These are phyloP conservation scores for Megaceryle maxima DNA, from an alignment of 2,113 vertebrate species.

Conservation along the genomic window DNA sequence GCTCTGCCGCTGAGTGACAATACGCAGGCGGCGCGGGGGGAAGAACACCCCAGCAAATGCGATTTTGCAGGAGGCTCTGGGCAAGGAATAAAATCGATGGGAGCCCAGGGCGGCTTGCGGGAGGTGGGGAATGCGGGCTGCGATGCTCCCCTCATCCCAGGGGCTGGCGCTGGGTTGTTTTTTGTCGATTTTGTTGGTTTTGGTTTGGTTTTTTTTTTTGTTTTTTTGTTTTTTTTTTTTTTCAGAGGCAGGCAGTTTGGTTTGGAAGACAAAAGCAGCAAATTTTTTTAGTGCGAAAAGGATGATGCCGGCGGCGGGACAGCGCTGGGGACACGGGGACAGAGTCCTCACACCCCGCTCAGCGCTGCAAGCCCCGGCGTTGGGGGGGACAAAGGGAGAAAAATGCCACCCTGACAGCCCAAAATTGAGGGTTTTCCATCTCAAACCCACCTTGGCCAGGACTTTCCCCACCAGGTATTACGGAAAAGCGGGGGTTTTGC, in stretches of 20 bases:
- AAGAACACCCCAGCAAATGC: slow-evolving; percentile 72
- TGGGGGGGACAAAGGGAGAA: no score
- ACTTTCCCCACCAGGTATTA: no score
- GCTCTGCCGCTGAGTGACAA: slow-evolving; percentile 81
- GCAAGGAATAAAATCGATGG: slow-evolving; percentile 64
- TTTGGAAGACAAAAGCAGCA: not conserved
- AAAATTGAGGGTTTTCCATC: not conserved
- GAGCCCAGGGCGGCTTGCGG: slow-evolving; percentile 45
- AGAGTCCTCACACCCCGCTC: not conserved
- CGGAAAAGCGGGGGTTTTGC: not conserved
- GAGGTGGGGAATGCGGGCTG: not conserved
- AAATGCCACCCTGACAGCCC: not conserved
- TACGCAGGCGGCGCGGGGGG: slow-evolving; percentile 68
- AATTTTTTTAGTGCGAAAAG: not conserved
- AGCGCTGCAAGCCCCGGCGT: not conserved
- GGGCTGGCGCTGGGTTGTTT: rapidly evolving
- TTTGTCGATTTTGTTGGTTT: not conserved
- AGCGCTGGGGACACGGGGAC: not conserved
- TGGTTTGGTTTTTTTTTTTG: not conserved
- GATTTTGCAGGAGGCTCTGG: slow-evolving; percentile 71
- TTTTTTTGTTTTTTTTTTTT: not conserved
- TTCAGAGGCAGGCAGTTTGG: not conserved
- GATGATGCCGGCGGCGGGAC: not conserved
- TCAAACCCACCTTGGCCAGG: not conserved
- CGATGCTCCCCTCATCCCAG: not conserved